Percentiles rank a stretch among this genome's conserved stretches.
Conservation (phyloP, 2,113 vertebrate genomes). For the Neodontobutis hainanensis region DNA sequence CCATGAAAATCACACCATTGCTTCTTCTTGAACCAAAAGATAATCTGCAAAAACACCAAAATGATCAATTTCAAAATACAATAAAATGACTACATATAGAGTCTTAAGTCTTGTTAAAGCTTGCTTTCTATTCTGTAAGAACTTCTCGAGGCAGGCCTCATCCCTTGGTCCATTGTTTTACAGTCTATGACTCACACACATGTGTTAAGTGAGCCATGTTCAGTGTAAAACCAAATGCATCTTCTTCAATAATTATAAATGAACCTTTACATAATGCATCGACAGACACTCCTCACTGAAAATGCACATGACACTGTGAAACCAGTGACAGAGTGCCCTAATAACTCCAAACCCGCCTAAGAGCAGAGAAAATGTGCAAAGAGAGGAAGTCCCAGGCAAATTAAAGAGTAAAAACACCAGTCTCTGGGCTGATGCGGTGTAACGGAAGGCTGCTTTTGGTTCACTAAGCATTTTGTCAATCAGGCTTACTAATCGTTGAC, state of each 20-base stretch:
- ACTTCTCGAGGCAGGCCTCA: too few relatives aligned
- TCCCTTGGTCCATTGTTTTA: too few relatives aligned
- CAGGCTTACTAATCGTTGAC: conserved; percentile 57
- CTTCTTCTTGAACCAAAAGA: too few relatives aligned
- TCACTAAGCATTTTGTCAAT: conserved; percentile 51
- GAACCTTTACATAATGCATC: neutral
- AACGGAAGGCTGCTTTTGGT: conserved; percentile 32
- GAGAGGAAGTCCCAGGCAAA: neutral
- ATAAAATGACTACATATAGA: too few relatives aligned
- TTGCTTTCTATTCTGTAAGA: too few relatives aligned
- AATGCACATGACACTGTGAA: neutral
- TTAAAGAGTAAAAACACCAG: conserved; percentile 25
- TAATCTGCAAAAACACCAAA: too few relatives aligned
- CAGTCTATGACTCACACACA: too few relatives aligned
- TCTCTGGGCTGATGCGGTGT: conserved; percentile 23
- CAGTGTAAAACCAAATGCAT: neutral
- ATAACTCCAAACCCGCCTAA: neutral
- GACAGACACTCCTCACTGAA: neutral
- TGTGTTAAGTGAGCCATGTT: neutral
- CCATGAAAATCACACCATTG: too few relatives aligned
- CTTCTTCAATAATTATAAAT: neutral
- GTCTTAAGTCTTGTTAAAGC: too few relatives aligned
- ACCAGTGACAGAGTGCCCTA: neutral
- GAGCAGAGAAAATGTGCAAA: conserved; percentile 12
- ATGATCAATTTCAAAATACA: too few relatives aligned